phyloP scores from a whole-genome alignment of 2,888 invertebrate genomes.

The Drosophila paucipuncta region DNA sequence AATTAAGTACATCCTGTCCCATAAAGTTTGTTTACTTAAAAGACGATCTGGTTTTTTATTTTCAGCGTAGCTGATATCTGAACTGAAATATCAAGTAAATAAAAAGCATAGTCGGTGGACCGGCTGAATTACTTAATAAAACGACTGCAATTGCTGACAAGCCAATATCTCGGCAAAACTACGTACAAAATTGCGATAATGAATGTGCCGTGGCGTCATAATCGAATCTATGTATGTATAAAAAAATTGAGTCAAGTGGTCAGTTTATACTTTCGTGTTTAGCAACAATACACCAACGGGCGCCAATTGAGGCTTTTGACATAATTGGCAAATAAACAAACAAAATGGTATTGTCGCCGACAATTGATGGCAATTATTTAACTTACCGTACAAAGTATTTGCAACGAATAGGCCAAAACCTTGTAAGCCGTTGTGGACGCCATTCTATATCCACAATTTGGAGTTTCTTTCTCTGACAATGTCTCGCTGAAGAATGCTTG shows the following conservation, averaged over 20 bases:
- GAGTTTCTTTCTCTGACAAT: background rate
- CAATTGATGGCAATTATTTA: conserved; percentile 24
- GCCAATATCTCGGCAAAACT: background rate
- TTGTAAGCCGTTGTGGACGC: conserved; percentile 75
- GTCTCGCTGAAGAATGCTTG: conserved; percentile 5
- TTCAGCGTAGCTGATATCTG: background rate
- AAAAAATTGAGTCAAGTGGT: conserved; percentile 23
- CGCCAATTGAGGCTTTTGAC: conserved; percentile 36
- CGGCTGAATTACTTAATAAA: background rate
- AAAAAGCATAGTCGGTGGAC: background rate
- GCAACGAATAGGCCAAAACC: conserved; percentile 67
- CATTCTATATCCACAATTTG: conserved; percentile 52
- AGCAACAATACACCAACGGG: conserved; percentile 10
- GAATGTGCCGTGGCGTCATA: background rate
- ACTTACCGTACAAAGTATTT: conserved; percentile 79
- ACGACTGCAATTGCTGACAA: background rate
- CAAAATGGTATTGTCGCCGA: conserved; percentile 3
- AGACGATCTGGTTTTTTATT: background rate
- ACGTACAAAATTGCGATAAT: background rate
- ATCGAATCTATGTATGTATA: background rate
- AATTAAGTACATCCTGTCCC: background rate
- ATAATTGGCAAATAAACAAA: conserved; percentile 33
- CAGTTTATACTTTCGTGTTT: conserved; percentile 17
- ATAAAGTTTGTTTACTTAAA: background rate
- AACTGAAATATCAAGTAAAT: background rate